These are phyloP conservation scores for Microcebus jonahi DNA, from an alignment of 2,113 vertebrate species.

Conservation along the genomic window DNA sequence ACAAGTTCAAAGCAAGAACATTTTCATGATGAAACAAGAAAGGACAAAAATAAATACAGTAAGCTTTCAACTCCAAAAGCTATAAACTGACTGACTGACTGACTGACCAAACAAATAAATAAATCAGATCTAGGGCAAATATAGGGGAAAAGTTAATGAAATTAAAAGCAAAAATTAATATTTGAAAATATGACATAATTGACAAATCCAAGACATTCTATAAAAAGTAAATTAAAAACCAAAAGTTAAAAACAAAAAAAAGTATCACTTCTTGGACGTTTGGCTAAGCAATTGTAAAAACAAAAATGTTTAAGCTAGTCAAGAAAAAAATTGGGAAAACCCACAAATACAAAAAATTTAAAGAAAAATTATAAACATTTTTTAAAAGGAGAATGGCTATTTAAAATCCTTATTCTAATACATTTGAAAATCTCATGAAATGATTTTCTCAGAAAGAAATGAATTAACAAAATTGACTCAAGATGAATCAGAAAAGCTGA, in stretches of 20 bases:
- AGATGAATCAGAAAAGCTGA: conserved; percentile 55
- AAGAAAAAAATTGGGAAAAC: conserved; percentile 9
- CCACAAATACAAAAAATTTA: neutral
- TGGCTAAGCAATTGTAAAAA: neutral
- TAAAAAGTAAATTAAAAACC: conserved; percentile 14
- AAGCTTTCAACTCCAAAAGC: no score
- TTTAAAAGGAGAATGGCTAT: neutral
- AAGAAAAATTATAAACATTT: neutral
- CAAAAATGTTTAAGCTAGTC: neutral
- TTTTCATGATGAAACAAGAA: no score
- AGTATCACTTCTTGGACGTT: neutral
- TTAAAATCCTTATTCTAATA: conserved; percentile 47
- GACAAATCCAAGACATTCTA: neutral
- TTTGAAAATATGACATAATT: neutral
- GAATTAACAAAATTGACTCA: conserved; percentile 56
- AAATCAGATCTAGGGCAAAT: neutral
- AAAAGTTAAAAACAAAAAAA: conserved; percentile 25
- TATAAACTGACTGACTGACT: no score
- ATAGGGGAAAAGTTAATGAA: neutral
- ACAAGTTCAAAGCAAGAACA: no score
- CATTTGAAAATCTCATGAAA: conserved; percentile 48
- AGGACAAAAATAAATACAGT: no score
- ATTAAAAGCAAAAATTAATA: conserved; percentile 28
- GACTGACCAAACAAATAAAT: no score
- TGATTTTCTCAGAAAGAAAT: conserved; percentile 56